Conservation (phyloP, 92 coral and sea anemone species). For the Parazoanthus darwini region DNA sequence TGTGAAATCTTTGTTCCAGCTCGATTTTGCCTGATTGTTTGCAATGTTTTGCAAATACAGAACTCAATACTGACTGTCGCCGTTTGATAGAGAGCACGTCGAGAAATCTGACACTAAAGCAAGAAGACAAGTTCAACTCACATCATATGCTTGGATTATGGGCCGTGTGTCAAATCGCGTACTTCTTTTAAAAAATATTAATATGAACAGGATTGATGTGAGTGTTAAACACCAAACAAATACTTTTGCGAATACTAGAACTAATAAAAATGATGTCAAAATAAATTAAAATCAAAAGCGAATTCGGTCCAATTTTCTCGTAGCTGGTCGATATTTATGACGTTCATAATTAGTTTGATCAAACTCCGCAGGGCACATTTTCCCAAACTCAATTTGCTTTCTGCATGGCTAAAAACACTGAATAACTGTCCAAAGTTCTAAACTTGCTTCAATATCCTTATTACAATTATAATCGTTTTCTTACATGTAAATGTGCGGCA, state of each 20-base stretch:
- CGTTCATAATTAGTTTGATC: not conserved
- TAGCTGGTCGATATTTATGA: not conserved
- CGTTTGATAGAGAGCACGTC: not conserved
- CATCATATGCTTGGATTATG: not conserved
- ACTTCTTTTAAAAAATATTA: not conserved
- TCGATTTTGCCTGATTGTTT: not conserved
- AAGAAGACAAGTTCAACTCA: not conserved
- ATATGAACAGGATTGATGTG: not conserved
- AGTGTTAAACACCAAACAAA: not conserved
- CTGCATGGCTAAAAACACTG: not conserved
- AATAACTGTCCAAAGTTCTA: not conserved
- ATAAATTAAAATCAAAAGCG: not conserved
- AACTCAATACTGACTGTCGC: not conserved
- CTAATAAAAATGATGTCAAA: not conserved
- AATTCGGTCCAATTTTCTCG: not conserved
- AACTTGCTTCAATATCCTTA: not conserved
- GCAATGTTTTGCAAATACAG: not conserved
- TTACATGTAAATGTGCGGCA: not conserved
- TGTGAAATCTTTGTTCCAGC: not conserved
- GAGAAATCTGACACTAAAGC: not conserved
- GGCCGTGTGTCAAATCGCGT: not conserved
- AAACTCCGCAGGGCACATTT: not conserved
- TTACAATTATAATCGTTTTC: no score
- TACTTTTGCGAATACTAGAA: not conserved
- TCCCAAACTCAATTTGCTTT: not conserved